Conservation (phyloP, 2,888 invertebrate species). For the Nemapogon koenigi region DNA sequence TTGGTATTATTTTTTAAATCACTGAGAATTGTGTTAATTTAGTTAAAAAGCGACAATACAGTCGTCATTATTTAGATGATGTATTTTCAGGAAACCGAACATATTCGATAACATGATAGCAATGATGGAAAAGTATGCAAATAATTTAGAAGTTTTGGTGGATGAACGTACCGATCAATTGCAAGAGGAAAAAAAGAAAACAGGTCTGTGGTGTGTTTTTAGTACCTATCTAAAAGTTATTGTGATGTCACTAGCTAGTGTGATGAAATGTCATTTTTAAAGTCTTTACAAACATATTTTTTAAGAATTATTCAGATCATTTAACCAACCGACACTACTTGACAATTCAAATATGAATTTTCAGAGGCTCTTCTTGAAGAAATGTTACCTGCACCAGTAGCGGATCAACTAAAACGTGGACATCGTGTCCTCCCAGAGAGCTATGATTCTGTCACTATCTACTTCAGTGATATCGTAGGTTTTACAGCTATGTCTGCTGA, state of each 20-base stretch:
- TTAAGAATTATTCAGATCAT: not conserved
- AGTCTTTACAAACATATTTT: not conserved
- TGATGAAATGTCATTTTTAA: not conserved
- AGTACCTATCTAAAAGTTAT: not conserved
- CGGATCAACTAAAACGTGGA: conserved; percentile 89
- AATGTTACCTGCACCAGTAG: conserved; percentile 93
- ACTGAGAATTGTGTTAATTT: no score
- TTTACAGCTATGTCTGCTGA: conserved; percentile 93
- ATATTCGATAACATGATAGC: conserved; percentile 98
- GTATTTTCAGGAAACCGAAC: conserved; percentile 72
- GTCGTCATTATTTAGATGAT: no score
- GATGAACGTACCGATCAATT: conserved; percentile 88
- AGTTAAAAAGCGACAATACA: no score
- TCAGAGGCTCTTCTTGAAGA: conserved; percentile 25
- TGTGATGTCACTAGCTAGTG: not conserved
- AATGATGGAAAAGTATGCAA: conserved; percentile 97
- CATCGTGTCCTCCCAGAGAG: conserved; percentile 89
- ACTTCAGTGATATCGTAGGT: conserved; percentile 94
- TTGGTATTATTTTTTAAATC: no score
- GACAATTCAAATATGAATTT: not conserved
- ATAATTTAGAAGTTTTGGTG: conserved; percentile 93
- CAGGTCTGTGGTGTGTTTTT: conserved; percentile 43
- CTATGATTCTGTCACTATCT: conserved; percentile 91
- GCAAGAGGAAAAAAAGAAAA: conserved; percentile 92
- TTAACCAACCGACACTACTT: not conserved